Percentiles rank a stretch among this genome's conserved stretches.
phyloP scores from a whole-genome alignment of 2,888 invertebrate species.

The Hirtodrosophila duncani region DNA sequence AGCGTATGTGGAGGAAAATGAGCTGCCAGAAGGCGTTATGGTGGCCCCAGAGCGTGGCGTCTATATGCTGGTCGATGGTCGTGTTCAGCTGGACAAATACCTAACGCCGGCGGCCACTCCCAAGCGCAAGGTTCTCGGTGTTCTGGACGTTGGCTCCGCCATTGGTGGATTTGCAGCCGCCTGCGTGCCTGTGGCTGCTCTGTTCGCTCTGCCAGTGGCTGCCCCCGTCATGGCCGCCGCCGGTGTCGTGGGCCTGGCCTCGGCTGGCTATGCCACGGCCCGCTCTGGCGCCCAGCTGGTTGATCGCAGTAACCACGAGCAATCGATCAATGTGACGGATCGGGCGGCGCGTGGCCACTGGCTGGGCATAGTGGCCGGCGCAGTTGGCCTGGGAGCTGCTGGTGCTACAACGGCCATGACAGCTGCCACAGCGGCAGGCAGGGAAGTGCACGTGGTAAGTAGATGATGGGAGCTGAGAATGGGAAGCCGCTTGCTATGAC shows the following conservation, averaged over 20 bases:
- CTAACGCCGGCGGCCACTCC: conserved; percentile 60
- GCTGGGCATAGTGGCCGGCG: conserved; percentile 64
- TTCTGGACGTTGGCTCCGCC: conserved; percentile 50
- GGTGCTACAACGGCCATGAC: conserved; percentile 64
- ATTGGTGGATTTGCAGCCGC: conserved; percentile 57
- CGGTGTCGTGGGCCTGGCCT: conserved; percentile 41
- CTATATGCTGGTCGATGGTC: conserved; percentile 49
- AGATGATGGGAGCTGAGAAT: background rate
- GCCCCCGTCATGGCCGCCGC: conserved; percentile 60
- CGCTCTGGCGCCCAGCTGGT: conserved; percentile 59
- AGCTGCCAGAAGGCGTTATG: conserved; percentile 78
- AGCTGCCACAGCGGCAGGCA: conserved; percentile 58
- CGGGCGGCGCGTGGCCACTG: conserved; percentile 68
- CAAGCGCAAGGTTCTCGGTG: conserved; percentile 21
- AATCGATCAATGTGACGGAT: conserved; percentile 64
- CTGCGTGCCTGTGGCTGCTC: conserved; percentile 45
- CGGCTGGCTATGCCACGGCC: conserved; percentile 60
- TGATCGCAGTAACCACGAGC: conserved; percentile 71
- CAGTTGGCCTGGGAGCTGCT: conserved; percentile 60
- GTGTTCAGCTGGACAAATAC: conserved; percentile 54
- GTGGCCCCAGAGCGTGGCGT: conserved; percentile 78
- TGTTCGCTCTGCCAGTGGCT: conserved; percentile 47
- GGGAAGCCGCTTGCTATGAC: no score
- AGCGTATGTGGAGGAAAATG: conserved; percentile 77
- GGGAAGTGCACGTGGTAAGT: conserved; percentile 65